A percentile compares a stretch with the other conserved stretches of the same genome.
Conservation (phyloP, 2,113 vertebrate genomes). For the Corydoras sp. region DNA sequence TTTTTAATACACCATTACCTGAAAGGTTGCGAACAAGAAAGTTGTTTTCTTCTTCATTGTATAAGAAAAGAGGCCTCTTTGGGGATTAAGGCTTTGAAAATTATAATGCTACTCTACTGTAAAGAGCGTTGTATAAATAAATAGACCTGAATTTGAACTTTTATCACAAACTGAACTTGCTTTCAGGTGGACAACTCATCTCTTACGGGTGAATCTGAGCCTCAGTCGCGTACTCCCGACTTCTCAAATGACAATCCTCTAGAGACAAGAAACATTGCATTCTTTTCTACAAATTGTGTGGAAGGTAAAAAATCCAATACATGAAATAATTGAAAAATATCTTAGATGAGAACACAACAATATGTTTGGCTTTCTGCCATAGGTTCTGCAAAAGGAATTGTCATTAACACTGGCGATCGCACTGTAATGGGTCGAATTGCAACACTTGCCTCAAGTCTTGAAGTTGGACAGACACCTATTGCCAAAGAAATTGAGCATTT, state of each 20-base stretch:
- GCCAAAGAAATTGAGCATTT: conserved; percentile 90
- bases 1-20: background rate
- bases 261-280: conserved; percentile 88
- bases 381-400: conserved; percentile 81
- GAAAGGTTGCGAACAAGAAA: background rate
- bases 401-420: conserved; percentile 83
- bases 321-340: background rate
- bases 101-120: too few species aligned
- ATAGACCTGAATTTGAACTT: too few species aligned
- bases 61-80: too few species aligned
- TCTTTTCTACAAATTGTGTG: conserved; percentile 95
- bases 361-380: conserved; percentile 1
- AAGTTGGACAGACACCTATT: conserved; percentile 80
- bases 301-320: conserved; percentile 70
- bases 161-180: conserved; percentile 3
- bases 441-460: conserved; percentile 79
- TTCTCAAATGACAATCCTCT: conserved; percentile 90
- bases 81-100: too few species aligned
- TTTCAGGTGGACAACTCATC: conserved; percentile 93
- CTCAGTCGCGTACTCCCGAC: conserved; percentile 87
- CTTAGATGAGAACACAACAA: background rate
- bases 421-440: conserved; percentile 93
- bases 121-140: too few species aligned
- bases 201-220: conserved; percentile 91
- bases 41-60: background rate